Evolutionary conservation across 1,140 invertebrate genomes (phyloP), one percentile per base, ranked within the genome.

Genomic region (Brachionus manjavacas): DNA sequence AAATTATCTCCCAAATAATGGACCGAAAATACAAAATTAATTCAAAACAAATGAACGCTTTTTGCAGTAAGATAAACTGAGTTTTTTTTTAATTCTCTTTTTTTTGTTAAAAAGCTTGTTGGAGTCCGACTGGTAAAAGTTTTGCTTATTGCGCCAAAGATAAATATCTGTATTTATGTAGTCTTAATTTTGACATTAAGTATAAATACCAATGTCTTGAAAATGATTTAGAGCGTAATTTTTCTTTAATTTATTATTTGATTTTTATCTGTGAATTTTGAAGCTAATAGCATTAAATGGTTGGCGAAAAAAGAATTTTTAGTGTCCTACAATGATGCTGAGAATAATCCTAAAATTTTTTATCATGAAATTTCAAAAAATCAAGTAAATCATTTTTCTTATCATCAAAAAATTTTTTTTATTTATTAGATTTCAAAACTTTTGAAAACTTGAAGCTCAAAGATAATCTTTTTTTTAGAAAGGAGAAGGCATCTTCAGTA

Each of bases 241-340:
- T 25, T 14, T 49, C n/a, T 49, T 31, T n/a, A n/a, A 70, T 35
- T 35, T 41, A 20, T 16, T 35, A 6, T 8, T 16, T 43, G n/a
- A 31, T 31, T n/a, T 68, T 68, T 68, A n/a, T 68, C 25, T 68
- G 2, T 35, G 3, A 68, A 43, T 35, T 16, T 16, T 41, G 7
- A 14, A 76, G 72, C 72, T 31, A 49, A 28, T 14, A 49, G 14
- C 25, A 76, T 76, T 2, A 28, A 31, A 25, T 76, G 72, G 72
- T 76, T 76, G 43, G 25, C 72, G 2, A 76, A 76, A 49, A 76
- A 76, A 49, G 41, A 76, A 16, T 76, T 76, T 49, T 25, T 76
- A 12, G 72, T 76, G 41, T 76, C 72, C n/a, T 76, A 76, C 41
- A 49, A 25, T 28, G 72, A 76, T 49, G 20, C 16, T 25, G 72